phyloP scores from a whole-genome alignment of 2,113 vertebrate genomes.

The Prunella himalayana region DNA sequence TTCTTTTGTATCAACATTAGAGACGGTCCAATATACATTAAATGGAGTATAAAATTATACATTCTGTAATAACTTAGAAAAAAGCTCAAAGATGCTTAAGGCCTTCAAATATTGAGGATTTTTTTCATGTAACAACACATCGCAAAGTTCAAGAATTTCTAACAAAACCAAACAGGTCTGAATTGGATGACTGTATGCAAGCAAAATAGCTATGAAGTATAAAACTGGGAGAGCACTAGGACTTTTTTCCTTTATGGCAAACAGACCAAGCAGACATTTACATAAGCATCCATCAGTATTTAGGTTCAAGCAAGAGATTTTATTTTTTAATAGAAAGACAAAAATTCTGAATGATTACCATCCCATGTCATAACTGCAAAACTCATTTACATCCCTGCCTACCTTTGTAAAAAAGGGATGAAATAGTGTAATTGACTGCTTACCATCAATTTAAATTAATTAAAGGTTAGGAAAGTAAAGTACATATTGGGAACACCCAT shows the following conservation, averaged over 20 bases:
- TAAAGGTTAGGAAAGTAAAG: conserved; percentile 36
- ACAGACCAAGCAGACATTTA: conserved; percentile 63
- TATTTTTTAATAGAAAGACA: conserved; percentile 52
- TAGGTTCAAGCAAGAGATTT: conserved; percentile 58
- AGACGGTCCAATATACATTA: conserved; percentile 54
- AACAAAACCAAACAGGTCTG: background rate
- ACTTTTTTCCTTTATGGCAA: conserved; percentile 42
- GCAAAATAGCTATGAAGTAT: conserved; percentile 34
- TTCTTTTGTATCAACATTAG: conserved; percentile 30
- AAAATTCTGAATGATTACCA: conserved; percentile 35
- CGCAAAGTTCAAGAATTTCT: conserved; percentile 22
- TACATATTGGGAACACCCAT: conserved; percentile 4
- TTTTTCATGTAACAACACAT: conserved; percentile 50
- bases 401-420: conserved; percentile 44
- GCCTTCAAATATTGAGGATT: conserved; percentile 72
- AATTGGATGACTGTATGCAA: conserved; percentile 17
- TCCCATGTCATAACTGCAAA: conserved; percentile 63
- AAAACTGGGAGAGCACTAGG: background rate
- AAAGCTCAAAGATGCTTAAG: conserved; percentile 73
- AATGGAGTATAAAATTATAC: conserved; percentile 75
- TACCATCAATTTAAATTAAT: conserved; percentile 25
- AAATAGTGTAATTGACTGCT: conserved; percentile 32
- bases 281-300: conserved; percentile 65
- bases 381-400: conserved; percentile 65
- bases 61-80: conserved; percentile 72